Base-by-base conservation (phyloP, 1,140 invertebrate genomes). In the Diabrotica undecimpunctata region DNA sequence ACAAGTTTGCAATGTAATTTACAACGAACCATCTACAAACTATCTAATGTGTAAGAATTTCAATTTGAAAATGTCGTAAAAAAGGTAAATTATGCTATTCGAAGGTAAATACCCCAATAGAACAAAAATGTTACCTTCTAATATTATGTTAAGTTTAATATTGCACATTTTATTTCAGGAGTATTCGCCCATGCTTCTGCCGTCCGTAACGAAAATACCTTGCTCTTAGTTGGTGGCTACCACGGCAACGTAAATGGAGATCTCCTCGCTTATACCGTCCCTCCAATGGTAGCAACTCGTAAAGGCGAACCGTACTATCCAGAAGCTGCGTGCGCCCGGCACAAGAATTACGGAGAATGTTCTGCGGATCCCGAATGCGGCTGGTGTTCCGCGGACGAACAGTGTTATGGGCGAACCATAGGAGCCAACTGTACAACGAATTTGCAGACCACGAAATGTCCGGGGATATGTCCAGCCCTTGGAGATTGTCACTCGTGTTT, bases 291-390 rank as follows among this genome's bases (percentile, higher is more conserved):
- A 50, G 86, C 88, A 53, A 84, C 87, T 9, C 84, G 87, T 35
- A 83, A 83, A 13, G 82, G 82, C 62, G 86, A 84, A 64, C 66
- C 72, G 25, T 78, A 82, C 59, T 88, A 89, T 69, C 89, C 89
- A 2, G 90, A 92, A 74, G 84, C 86, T 54, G 82, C 88, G 7
- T 93, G 91, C 72, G 84, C 83, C 35, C 83, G 87, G 14, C 91
- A 94, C 73, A 84, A 84, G 61, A 87, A 85, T 36, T 84, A 90
- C 65, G 86, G 88, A 12, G 88, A 89, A 68, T 98, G 95, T 73
- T 85, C 89, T 0, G 88, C 91, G 0, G 93, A 97, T 82, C 92
- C 93, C 0, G 93, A 95, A 77, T 98, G 95, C 78, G 92, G 94
- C 10, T 97, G 93, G 93, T 98, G 95, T 80, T 90, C 88, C 0